A percentile compares a stretch with the other conserved stretches of the same genome.
These are phyloP conservation scores for Phrynosoma blainvillii DNA, from an alignment of 2,113 vertebrate species.

Conservation along the genomic window DNA sequence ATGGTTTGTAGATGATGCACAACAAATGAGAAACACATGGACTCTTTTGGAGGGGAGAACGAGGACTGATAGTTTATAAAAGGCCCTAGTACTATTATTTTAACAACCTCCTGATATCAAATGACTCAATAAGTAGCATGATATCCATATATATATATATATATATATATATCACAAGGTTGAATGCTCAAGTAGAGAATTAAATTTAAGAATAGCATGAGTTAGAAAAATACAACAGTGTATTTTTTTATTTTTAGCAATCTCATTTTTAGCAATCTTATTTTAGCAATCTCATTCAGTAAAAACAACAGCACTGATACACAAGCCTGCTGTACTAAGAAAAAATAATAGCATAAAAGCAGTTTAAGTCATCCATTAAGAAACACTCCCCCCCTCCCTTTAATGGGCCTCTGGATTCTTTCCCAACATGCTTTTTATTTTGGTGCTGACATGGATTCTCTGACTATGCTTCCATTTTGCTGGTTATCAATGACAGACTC, in stretches of 20 bases:
- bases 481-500: background rate
- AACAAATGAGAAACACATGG: background rate
- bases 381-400: background rate
- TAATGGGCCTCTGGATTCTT: slow-evolving; percentile 38
- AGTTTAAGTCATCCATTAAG: slow-evolving; percentile 15
- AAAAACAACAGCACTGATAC: background rate
- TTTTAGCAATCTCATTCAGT: background rate
- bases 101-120: slow-evolving; percentile 19
- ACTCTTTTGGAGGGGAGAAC: background rate
- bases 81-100: background rate
- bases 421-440: slow-evolving; percentile 42
- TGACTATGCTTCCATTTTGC: slow-evolving; percentile 27
- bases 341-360: slow-evolving; percentile 22
- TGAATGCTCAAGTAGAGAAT: background rate
- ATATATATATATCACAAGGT: background rate
- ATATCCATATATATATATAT: too few relatives aligned
- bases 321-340: background rate
- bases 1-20: background rate
- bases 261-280: background rate
- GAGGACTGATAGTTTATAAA: background rate
- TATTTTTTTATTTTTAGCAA: background rate
- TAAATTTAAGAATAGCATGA: background rate
- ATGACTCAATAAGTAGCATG: background rate
- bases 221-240: background rate
- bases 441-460: slow-evolving; percentile 32